phyloP scores from a whole-genome alignment of 2,888 invertebrate species.

The Sphaeridia pumilis region DNA sequence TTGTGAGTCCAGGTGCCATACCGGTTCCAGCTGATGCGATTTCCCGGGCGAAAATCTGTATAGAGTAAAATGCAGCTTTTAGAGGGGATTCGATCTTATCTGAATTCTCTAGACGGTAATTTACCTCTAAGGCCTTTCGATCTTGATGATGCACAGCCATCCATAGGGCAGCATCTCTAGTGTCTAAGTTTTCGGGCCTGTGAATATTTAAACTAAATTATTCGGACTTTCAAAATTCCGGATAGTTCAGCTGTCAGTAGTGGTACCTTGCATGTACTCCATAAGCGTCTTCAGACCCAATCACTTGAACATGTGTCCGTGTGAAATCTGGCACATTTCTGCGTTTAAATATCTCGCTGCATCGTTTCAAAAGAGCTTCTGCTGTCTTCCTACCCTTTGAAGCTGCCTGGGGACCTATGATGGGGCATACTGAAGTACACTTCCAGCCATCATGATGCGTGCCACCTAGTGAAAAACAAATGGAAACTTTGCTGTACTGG shows the following conservation, averaged over 20 bases:
- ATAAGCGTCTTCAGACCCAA: conserved; percentile 42
- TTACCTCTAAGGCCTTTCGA: conserved; percentile 41
- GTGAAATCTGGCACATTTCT: conserved; percentile 40
- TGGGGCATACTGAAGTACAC: conserved; percentile 40
- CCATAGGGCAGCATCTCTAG: conserved; percentile 43
- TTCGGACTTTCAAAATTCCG: not conserved
- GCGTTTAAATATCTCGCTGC: conserved; percentile 30
- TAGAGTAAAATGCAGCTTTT: not conserved
- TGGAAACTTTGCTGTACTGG: not conserved
- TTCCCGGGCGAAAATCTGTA: conserved; percentile 41
- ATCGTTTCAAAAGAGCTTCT: conserved; percentile 42
- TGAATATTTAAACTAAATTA: not conserved
- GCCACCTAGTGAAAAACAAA: conserved; percentile 29
- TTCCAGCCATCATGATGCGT: conserved; percentile 44
- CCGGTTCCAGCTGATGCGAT: conserved; percentile 46
- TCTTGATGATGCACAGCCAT: conserved; percentile 43
- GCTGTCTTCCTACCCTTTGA: conserved; percentile 42
- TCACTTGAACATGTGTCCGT: conserved; percentile 40
- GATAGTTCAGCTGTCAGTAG: not conserved
- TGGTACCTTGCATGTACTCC: conserved; percentile 38
- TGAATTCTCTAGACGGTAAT: not conserved
- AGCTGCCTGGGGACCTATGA: conserved; percentile 41
- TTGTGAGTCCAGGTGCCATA: conserved; percentile 43
- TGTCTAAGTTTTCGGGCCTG: conserved; percentile 31
- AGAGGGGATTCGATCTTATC: not conserved